Evolutionary conservation across 2,797 vertebrate genomes (phyloP), one percentile per base, ranked within the genome.

Genomic region (Coccyzus lansbergi): DNA sequence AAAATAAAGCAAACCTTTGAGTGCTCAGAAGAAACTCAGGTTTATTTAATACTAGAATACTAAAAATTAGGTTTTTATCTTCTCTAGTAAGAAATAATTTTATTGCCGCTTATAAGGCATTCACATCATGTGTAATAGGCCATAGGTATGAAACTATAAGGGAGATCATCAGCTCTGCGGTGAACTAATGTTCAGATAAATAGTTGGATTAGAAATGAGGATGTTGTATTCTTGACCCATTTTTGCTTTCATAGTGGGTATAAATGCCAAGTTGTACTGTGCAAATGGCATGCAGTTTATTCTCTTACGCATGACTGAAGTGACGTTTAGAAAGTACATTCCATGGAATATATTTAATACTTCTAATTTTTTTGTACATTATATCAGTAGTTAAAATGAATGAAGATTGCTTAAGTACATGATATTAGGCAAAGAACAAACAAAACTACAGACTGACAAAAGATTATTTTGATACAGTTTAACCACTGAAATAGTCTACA

Each of bases 321-420:
- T 0, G 2, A 86, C 26, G 22, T 70, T 90, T 77, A 63, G 49
- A 76, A 83, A 92, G 70, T 31, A 60, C 42, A 84, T 83, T 67
- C 31, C 34, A 28, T 19, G n/a, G 40, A 74, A 76, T 34, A 55
- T 40, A 25, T 28, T 79, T 67, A 88, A 86, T n/a, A 58, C 33
- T 31, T 67, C 28, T 84, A 40, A 40, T 51, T 90, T 92, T 90
- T 65, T 85, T 26, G 33, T 85, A 68, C 42, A 49, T 93, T 83
- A 91, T 70, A 83, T 86, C 40, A 67, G 31, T 28, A 69, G 74
- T 88, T 94, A 92, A 96, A 88, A 87, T 69, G 74, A 94, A 92
- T 16, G 21, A 93, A 87, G 59, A 92, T 92, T 86, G 78, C 79
- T 90, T 79, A 91, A 94, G 48, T 87, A 82, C 20, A 36, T 71